Evolutionary conservation across 2,888 invertebrate species (phyloP).

Genomic region (Eilema griseolum): DNA sequence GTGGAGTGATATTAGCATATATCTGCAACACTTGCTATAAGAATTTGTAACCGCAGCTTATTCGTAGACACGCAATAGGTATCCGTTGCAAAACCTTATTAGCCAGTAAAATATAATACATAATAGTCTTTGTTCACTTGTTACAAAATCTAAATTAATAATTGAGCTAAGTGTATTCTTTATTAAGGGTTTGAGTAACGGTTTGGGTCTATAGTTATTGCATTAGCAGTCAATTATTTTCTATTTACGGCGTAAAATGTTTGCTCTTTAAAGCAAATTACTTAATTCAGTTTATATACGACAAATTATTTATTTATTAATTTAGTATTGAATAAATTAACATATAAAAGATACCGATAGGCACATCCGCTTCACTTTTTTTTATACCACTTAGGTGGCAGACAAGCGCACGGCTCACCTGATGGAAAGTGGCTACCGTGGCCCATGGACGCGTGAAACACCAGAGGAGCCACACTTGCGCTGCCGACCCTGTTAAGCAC

Average conservation of each 20-base stretch:
- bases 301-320: no score
- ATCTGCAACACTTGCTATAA: background rate
- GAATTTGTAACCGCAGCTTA: background rate
- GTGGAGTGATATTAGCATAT: background rate
- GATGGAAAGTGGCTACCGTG: no score
- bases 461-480: no score
- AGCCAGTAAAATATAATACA: background rate
- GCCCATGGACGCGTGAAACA: no score
- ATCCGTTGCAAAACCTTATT: background rate
- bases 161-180: background rate
- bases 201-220: background rate
- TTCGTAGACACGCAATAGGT: background rate
- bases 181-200: background rate
- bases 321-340: no score
- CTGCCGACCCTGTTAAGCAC: no score
- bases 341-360: no score
- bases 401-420: no score
- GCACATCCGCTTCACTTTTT: no score
- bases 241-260: background rate
- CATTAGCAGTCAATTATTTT: background rate
- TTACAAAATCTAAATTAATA: background rate
- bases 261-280: no score
- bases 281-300: no score
- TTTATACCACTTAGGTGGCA: no score
- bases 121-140: conserved; percentile 1